Base-by-base conservation (phyloP, 92 coral and sea anemone species). In the Nematostella vectensis region DNA sequence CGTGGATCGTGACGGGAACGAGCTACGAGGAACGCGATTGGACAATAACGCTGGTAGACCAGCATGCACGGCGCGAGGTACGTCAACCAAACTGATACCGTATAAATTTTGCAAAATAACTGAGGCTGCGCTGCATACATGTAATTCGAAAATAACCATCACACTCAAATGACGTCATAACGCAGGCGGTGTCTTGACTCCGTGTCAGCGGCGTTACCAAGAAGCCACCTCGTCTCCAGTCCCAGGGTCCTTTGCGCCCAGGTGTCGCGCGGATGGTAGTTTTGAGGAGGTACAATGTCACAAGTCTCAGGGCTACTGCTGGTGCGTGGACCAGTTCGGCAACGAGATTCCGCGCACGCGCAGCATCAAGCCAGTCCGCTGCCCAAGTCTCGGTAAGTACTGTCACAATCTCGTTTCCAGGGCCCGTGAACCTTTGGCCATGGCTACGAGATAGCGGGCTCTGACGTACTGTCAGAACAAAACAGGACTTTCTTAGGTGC, bases 281-380 rank as follows among this genome's bases (percentile, higher is more conserved):
- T 89, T 67, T 69, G 63, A 76, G 13, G 71, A 70, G 24, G 65
- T 85, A 6, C 96, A 84, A 50, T 89, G 96, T 67, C 79, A 76
- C 57, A 65, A 54, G 25, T 30, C 63, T 42, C 70, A 70, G 3
- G 89, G 85, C 42, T 74, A 77, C 40, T 89, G 96, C 55, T 89
- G 94, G 96, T 89, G 96, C 49, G 96, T 80, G 49, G 94, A 89
- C 57, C 69, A 47, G 36, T 77, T 87, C 53, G 96, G 96, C 1
- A 89, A 85, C 50, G 85, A 81, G 57, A 74, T 63, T 30, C 71
- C 63, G 63, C 76, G 87, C 18, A 85, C 86, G 10, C 47, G 72
- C 37, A 55, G 54, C 31, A 27, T 30, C 0, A 52, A 25, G 1
- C 29, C 29, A 0, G 27, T 66, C 6, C 72, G 56, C 25, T 66